Evolutionary conservation across 2,113 vertebrate species (phyloP), one percentile per base, ranked within the genome.

Genomic region (Mustela lutreola): DNA sequence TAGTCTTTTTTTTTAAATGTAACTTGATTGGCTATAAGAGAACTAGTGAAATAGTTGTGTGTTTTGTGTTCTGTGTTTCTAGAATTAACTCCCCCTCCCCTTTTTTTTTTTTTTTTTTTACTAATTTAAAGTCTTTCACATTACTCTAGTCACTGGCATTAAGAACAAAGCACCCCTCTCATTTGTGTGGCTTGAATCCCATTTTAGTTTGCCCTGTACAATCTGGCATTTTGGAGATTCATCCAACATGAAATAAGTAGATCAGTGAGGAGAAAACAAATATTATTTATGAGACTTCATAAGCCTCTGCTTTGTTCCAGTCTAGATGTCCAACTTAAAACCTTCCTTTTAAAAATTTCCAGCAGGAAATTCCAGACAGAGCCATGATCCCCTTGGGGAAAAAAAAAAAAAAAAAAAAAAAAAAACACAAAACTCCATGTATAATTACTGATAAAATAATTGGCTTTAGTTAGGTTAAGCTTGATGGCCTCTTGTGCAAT

Each of bases 351-450:
- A 48, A 76, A 89, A 83, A 89, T 50, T 89, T 76, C 50, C 96
- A 87, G 95, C 87, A 94, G 94, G 97, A 97, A 97, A 97, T 97
- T 97, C 92, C 95, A 85, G 75, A 45, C 18, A 42, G 78, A 97
- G 75, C 84, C 28, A 26, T 83, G 76, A 92, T 65, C 87, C 92
- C 80, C 84, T 80, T 42, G 73, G n/a, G 45, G 91, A 36, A 36
- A 36, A 36, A 36, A 36, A 36, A 36, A 36, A 36, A 36, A 36
- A 36, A 36, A 36, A 36, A 36, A 36, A 36, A 36, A 36, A 36
- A 36, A 36, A 36, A 39, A 39, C 39, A 42, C 42, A 42, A 14
- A 94, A 15, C 9, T 42, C 87, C 65, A 4, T 85, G 90, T 70
- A 65, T 87, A 94, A 92, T 96, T 94, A 81, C 42, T 94, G 83